Percentiles rank a stretch among this genome's conserved stretches.
phyloP scores from a whole-genome alignment of 2,888 invertebrate genomes.

The Lycaena phlaeas region DNA sequence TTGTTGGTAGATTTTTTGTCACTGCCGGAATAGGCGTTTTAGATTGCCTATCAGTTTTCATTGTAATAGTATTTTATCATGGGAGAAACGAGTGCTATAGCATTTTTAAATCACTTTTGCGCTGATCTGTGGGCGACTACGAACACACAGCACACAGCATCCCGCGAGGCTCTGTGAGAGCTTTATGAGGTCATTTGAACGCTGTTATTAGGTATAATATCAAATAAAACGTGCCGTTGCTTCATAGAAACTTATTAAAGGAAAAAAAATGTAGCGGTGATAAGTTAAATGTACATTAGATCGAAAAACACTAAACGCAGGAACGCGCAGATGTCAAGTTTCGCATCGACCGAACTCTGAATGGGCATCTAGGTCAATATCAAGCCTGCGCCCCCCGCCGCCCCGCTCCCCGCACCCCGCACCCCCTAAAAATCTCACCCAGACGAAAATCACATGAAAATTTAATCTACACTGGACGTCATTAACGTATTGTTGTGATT shows the following conservation, averaged over 20 bases:
- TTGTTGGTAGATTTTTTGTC: conserved; percentile 36
- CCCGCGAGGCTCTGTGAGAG: conserved; percentile 18
- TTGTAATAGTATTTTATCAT: conserved; percentile 20
- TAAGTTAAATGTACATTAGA: conserved; percentile 45
- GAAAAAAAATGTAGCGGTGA: conserved; percentile 34
- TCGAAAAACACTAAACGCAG: conserved; percentile 62
- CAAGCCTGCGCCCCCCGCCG: conserved; percentile 52
- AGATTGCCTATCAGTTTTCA: conserved; percentile 36
- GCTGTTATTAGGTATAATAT: too few species aligned
- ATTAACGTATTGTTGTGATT: conserved; percentile 15
- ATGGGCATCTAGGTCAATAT: conserved; percentile 74
- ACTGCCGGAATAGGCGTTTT: conserved; percentile 39
- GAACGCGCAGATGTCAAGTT: conserved; percentile 71
- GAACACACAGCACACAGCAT: conserved; percentile 43
- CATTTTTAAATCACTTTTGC: conserved; percentile 35
- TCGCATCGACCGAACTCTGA: conserved; percentile 73
- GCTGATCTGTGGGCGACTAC: conserved; percentile 29
- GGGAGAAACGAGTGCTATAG: conserved; percentile 27
- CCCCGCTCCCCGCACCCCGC: conserved; percentile 34
- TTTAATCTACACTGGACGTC: conserved; percentile 22
- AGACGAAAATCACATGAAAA: conserved; percentile 47
- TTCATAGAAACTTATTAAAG: conserved; percentile 20
- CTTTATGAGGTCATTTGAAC: conserved; percentile 12
- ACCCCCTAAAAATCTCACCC: conserved; percentile 47
- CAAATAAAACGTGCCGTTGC: too few species aligned